Evolutionary conservation across 1,140 invertebrate genomes (phyloP).

Genomic region (Holcopasites calliopsidis): DNA sequence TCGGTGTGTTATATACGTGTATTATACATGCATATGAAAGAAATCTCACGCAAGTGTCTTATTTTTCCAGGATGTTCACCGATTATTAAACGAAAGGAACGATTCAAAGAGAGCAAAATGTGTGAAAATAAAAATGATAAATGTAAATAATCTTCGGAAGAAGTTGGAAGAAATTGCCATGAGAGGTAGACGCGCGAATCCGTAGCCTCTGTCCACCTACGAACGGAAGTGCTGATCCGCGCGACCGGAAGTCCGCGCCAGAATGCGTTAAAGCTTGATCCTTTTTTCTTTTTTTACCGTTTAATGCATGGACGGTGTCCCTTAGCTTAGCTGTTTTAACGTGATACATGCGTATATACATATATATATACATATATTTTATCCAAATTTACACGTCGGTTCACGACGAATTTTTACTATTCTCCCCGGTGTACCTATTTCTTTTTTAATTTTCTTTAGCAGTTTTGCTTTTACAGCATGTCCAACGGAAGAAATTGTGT

Average conservation of each 20-base stretch:
- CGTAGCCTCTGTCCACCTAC: too few species aligned
- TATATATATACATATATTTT: constrained; percentile 6
- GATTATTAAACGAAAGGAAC: constrained; percentile 46
- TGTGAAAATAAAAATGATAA: constrained; percentile 1
- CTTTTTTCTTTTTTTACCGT: not conserved
- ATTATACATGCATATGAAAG: constrained; percentile 64
- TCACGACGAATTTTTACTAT: not conserved
- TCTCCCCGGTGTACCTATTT: not conserved
- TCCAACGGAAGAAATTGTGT: not conserved
- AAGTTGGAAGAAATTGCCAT: constrained; percentile 65
- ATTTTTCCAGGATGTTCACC: constrained; percentile 71
- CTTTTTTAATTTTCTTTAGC: not conserved
- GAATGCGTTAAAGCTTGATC: constrained; percentile 14
- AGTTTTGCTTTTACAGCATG: not conserved
- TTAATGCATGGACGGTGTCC: not conserved
- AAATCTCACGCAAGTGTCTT: constrained; percentile 73
- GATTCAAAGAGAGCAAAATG: constrained; percentile 3
- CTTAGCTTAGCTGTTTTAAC: constrained; percentile 13
- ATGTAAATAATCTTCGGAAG: constrained; percentile 1
- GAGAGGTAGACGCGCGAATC: constrained; percentile 24
- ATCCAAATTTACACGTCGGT: not conserved
- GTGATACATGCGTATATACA: not conserved
- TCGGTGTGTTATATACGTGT: constrained; percentile 54
- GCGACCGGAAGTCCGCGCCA: not conserved
- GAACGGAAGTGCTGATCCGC: not conserved